Conservation (phyloP, 1,140 invertebrate genomes). For the Samia ricini region DNA sequence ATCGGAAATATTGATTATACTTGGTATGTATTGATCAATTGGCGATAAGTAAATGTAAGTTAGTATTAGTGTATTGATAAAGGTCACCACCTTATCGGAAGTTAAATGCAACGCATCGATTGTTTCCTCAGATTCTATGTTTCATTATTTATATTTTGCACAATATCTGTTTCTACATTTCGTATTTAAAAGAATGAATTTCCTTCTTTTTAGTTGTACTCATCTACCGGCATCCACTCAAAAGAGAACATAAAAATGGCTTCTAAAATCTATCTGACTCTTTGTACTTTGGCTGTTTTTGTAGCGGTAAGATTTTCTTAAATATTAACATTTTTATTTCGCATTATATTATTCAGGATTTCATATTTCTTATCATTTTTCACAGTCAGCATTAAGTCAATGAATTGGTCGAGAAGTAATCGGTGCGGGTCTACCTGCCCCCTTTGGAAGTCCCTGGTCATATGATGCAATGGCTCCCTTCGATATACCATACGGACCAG, state of each 20-base stretch:
- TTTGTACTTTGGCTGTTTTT: slow-evolving; percentile 32
- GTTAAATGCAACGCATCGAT: not conserved
- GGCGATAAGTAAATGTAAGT: not conserved
- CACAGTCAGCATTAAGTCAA: not conserved
- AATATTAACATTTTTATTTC: too few species aligned
- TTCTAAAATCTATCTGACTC: slow-evolving; percentile 22
- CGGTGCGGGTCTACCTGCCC: not conserved
- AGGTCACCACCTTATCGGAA: not conserved
- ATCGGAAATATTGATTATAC: not conserved
- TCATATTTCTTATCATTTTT: not conserved
- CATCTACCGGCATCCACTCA: not conserved
- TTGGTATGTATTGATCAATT: not conserved
- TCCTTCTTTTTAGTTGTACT: not conserved
- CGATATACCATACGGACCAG: not conserved
- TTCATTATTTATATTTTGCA: not conserved
- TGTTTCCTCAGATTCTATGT: not conserved
- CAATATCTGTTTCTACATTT: not conserved
- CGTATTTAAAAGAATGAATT: not conserved
- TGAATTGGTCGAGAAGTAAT: not conserved
- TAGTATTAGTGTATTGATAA: not conserved
- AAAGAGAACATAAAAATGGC: slow-evolving; percentile 17
- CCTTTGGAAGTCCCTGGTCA: not conserved
- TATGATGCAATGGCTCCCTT: not conserved
- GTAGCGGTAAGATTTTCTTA: slow-evolving; percentile 28
- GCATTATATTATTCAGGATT: too few species aligned